Base-by-base conservation (phyloP, 1,140 invertebrate genomes). In the Metopolophium dirhodum region DNA sequence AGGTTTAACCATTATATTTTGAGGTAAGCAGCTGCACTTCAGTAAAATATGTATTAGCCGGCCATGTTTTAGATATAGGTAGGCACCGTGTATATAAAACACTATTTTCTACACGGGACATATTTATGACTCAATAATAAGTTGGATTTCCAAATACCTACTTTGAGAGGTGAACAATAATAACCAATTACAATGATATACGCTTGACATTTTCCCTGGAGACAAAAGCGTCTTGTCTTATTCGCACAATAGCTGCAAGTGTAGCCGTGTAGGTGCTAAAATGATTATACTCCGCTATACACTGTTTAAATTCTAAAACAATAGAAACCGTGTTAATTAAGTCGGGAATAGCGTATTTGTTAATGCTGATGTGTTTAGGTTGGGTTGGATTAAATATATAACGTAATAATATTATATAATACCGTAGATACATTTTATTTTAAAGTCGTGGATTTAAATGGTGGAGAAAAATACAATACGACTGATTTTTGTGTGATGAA, bases 181-280 rank as follows among this genome's bases (percentile, higher is more conserved):
- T 51, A 54, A n/a, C 47, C 47, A 88, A 35, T 88, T 88, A 88
- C 51, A 88, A 86, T 41, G 26, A 47, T 86, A 54, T 49, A 51
- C 45, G 26, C 23, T 86, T 88, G 87, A 88, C 87, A 88, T 54
- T 88, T 88, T 51, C 87, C n/a, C n/a, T 37, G 87, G n/a, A 88
- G 30, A 88, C 87, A 22, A 87, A 54, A 49, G 87, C 30, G 47
- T 35, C 54, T 54, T 35, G 47, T 35, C 54, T 54, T 35, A 77
- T 77, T 88, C 47, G n/a, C 49, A 54, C 49, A 86, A 86, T 86
- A 86, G 47, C 20, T 88, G 85, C 23, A 86, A 54, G 51, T 77
- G n/a, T 30, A 30, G 9, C 49, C 49, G 26, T 61, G 57, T 77
- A n/a, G 61, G 61, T 77, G 61, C 47, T 51, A 35, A 51, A 51